Conservation (phyloP, 2,797 vertebrate genomes). For the Yasuhikotakia modesta region DNA sequence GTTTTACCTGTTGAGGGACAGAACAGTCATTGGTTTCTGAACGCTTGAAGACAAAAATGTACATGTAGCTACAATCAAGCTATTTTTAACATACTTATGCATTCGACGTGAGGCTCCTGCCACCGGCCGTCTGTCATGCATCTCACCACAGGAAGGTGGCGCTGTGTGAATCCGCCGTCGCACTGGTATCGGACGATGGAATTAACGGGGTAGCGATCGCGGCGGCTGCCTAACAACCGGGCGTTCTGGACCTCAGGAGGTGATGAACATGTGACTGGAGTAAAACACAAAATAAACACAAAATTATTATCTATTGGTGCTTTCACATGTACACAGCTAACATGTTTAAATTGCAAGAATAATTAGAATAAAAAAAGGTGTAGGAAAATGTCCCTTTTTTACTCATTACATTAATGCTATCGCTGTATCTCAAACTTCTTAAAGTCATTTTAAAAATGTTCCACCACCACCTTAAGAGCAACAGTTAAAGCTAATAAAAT, state of each 20-base stretch:
- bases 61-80: too few species aligned
- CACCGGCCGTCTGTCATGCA: slow-evolving; percentile 88
- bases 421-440: too few species aligned
- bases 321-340: too few species aligned
- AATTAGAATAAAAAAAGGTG: too few species aligned
- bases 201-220: slow-evolving; percentile 82
- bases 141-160: slow-evolving; percentile 87
- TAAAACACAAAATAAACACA: slow-evolving; percentile 9
- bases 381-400: too few species aligned
- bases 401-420: too few species aligned
- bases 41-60: too few species aligned
- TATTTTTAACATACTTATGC: slow-evolving; percentile 86
- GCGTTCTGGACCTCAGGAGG: slow-evolving; percentile 85
- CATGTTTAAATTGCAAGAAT: too few species aligned
- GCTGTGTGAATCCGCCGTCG: slow-evolving; percentile 83
- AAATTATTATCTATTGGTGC: not conserved
- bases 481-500: too few species aligned
- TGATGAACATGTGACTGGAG: slow-evolving; percentile 82
- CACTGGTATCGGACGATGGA: slow-evolving; percentile 92
- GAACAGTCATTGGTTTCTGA: too few species aligned
- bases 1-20: slow-evolving; percentile 75
- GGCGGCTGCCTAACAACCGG: slow-evolving; percentile 80
- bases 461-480: too few species aligned
- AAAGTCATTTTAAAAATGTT: too few species aligned
- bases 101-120: slow-evolving; percentile 91